Base-by-base conservation (phyloP, 2,113 vertebrate species). In the Eudyptes chrysolophus region DNA sequence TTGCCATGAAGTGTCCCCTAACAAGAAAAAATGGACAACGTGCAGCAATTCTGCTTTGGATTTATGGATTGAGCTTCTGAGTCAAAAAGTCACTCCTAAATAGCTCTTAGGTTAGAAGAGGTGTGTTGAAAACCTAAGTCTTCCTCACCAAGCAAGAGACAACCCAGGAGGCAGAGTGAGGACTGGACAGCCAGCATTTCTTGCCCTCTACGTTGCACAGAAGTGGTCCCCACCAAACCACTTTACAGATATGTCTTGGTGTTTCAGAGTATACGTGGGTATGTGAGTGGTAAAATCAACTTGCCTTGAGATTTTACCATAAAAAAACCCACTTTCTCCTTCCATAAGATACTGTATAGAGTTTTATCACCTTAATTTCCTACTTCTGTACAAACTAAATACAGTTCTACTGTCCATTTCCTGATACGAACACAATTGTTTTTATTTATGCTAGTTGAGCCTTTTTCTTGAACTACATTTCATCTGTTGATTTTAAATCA, bases 181-280 rank as follows among this genome's bases (percentile, higher is more conserved):
- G 29, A 51, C 24, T 30, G 49, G 18, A 54, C 20, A 54, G 51
- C 22, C 52, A 55, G 19, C 24, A 32, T 26, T 65, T 52, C 55
- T 29, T 16, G 24, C 9, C 77, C 51, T 40, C 27, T 17, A 2
- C 1, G 0, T 1, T 25, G n/a, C 68, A 75, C 52, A 34, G n/a
- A 65, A 80, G n/a, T 7, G 22, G 76, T 44, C 27, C 51, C 68
- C 60, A 44, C 12, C 66, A 75, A 55, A 52, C 32, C 3, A 8
- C 22, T 17, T 7, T 4, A 49, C 9, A 70, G 17, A 4, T 17
- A 10, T 0, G 3, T 21, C 58, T 38, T 54, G 42, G 22, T 54
- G 65, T 58, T 48, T 58, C 80, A 68, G 29, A 78, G 16, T 2
- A 11, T 20, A 54, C 0, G 0, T 16, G 42, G 16, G 3, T 22